Evolutionary conservation across 2,888 invertebrate genomes (phyloP), one percentile per base, ranked within the genome.

Genomic region (Isoperla grammatica): DNA sequence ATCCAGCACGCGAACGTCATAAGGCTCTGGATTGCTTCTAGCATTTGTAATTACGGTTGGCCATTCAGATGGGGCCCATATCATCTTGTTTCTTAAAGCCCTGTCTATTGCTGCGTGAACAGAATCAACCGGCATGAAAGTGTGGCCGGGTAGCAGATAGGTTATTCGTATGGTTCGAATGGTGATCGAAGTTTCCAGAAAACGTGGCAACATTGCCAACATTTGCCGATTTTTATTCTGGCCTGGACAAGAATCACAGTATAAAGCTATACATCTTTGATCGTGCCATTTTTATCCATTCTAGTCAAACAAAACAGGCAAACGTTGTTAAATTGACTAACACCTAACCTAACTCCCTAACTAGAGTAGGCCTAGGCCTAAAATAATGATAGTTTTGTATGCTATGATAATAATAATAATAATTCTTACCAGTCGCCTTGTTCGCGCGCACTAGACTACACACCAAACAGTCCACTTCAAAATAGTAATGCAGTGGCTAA

Each of bases 101-200:
- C 64, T 56, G 53, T 69, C 67, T 17, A 68, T 68, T 13, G 64
- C 61, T 46, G 66, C 64, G 57, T 57, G 57, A 15, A 57, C 48
- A 12, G 57, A 64, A 58, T 71, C 71, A 1, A 69, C 69, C 8
- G 69, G 68, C 70, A 70, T 70, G 45, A 68, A 67, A 22, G 68
- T 68, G 35, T 71, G 70, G 8, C 70, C 70, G 1, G 68, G 64
- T n/a, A 71, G 57, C 19, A 71, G 60, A 55, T 64, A 70, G 53
- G 68, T 69, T 3, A 71, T 64, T 62, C 66, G 67, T 23, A 70
- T 66, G 15, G 50, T 55, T 48, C 63, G 42, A 20, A 69, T 22
- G 59, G 63, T 64, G 43, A 53, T 60, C 15, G 65, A 65, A 40
- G 48, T 50, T 50, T 63, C 40, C 19, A 70, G 40, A 57, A 67